These are phyloP conservation scores for Copidosoma floridanum DNA, from an alignment of 1,140 invertebrate species.

Conservation along the genomic window DNA sequence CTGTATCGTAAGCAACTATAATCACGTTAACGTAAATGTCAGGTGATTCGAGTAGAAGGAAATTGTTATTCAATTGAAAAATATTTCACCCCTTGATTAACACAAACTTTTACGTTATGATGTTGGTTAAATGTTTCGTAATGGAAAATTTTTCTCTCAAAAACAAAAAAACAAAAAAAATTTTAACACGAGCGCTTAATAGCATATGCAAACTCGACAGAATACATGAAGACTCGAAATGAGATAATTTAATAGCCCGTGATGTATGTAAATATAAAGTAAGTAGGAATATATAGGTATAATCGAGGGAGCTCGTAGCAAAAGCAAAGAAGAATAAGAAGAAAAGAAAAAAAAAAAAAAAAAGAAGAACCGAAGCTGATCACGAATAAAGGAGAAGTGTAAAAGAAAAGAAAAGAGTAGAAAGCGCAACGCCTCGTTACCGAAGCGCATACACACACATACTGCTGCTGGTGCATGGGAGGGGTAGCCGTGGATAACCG, in stretches of 20 bases:
- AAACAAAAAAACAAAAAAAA: too few species aligned
- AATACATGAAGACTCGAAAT: neutral
- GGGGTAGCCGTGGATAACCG: too few species aligned
- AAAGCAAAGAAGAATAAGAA: neutral
- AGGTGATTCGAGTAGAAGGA: too few species aligned
- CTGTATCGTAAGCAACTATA: too few species aligned
- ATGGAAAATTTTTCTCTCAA: too few species aligned
- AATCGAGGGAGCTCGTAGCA: neutral
- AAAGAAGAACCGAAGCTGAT: neutral
- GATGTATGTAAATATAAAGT: constrained; percentile 17
- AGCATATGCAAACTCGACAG: too few species aligned
- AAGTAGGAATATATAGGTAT: constrained; percentile 2
- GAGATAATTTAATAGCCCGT: neutral
- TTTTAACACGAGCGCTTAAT: too few species aligned
- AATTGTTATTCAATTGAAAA: too few species aligned
- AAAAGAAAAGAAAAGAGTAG: neutral
- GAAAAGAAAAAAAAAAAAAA: constrained; percentile 8
- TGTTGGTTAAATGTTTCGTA: too few species aligned
- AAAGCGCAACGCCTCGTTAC: constrained; percentile 23
- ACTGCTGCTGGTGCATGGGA: neutral
- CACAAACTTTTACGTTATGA: too few species aligned
- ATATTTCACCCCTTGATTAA: too few species aligned
- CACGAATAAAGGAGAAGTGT: constrained; percentile 11
- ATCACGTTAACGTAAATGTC: too few species aligned
- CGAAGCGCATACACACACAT: neutral